Percentiles rank a stretch among this genome's conserved stretches.
phyloP scores from a whole-genome alignment of 35 echinoderm and acorn worm genomes.

The Acanthaster planci region DNA sequence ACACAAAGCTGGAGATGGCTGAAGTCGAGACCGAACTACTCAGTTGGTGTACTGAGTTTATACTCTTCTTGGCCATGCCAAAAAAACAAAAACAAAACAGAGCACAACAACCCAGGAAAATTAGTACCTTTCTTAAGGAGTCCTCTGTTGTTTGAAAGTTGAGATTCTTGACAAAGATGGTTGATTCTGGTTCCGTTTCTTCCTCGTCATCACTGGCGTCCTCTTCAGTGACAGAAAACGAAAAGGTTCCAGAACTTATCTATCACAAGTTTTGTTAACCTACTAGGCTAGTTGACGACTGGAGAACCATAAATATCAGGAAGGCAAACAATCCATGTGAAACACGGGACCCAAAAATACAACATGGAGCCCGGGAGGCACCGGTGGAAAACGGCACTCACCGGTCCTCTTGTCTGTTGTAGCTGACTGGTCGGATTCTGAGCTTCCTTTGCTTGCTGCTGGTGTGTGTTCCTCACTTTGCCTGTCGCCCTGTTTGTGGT shows the following conservation, averaged over 20 bases:
- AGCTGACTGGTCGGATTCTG: background rate
- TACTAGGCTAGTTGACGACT: too few relatives aligned
- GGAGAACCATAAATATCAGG: too few relatives aligned
- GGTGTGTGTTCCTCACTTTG: background rate
- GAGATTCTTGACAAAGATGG: conserved; percentile 91
- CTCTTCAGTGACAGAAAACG: conserved; percentile 17
- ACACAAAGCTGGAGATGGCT: background rate
- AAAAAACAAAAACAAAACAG: background rate
- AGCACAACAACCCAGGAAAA: too few relatives aligned
- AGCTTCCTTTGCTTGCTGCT: background rate
- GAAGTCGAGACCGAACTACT: background rate
- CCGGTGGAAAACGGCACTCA: background rate
- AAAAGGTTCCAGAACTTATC: too few relatives aligned
- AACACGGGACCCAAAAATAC: too few relatives aligned
- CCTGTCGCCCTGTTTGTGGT: background rate
- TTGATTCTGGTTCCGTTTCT: conserved; percentile 62
- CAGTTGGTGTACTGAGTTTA: background rate
- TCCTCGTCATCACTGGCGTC: conserved; percentile 69
- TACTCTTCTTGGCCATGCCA: background rate
- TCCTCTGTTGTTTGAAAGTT: conserved; percentile 90
- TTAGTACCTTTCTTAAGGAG: conserved; percentile 70
- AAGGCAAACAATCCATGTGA: too few relatives aligned
- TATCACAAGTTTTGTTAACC: too few relatives aligned
- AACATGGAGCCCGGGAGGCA: too few relatives aligned
- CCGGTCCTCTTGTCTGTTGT: background rate